A percentile compares a stretch with the other conserved stretches of the same genome.
Evolutionary conservation across 2,113 vertebrate species (phyloP).

Genomic region (Amphiprion percula): DNA sequence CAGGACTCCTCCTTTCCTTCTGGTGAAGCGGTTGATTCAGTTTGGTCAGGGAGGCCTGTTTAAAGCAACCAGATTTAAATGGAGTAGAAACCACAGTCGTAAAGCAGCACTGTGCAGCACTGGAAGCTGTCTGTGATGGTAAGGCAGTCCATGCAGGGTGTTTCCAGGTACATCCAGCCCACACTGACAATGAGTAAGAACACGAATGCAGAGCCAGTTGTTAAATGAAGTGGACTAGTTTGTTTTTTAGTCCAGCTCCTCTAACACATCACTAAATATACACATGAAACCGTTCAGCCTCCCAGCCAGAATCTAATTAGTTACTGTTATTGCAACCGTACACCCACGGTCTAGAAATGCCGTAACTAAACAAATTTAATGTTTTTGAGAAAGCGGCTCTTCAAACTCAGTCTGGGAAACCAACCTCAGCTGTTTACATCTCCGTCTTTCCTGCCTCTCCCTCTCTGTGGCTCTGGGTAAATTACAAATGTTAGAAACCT

Average conservation of each 20-base stretch:
- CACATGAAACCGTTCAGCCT: neutral
- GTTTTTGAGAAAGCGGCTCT: neutral
- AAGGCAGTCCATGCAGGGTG: no score
- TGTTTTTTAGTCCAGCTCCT: neutral
- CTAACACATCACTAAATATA: slow-evolving; percentile 5
- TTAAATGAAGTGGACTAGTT: neutral
- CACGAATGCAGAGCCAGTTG: no score
- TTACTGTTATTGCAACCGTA: slow-evolving; percentile 1
- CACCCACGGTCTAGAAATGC: slow-evolving; percentile 11
- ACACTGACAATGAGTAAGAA: neutral
- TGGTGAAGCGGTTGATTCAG: neutral
- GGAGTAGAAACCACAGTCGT: neutral
- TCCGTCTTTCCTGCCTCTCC: neutral
- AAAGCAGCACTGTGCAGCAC: neutral
- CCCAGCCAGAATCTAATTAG: slow-evolving; percentile 12
- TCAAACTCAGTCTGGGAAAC: slow-evolving; percentile 23
- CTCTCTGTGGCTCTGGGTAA: neutral
- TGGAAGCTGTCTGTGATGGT: neutral
- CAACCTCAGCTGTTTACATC: slow-evolving; percentile 39
- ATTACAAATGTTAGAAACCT: neutral
- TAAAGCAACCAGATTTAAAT: neutral
- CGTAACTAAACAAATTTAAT: neutral
- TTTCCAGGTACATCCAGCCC: neutral
- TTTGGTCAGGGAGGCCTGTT: neutral
- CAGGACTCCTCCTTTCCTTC: neutral